phyloP scores from a whole-genome alignment of 2,888 invertebrate species.

The Eupithecia exiguata region DNA sequence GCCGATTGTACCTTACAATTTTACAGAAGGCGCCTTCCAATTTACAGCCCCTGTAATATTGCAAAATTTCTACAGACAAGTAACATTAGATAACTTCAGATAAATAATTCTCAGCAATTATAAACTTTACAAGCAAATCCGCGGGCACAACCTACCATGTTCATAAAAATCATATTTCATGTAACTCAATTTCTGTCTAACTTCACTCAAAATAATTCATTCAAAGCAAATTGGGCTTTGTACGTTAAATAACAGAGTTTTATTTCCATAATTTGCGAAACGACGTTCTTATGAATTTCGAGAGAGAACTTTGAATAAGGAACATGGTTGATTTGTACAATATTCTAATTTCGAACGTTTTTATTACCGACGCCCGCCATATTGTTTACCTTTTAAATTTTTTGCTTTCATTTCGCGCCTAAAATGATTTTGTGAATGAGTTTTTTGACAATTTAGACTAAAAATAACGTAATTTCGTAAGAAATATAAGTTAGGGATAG shows the following conservation, averaged over 20 bases:
- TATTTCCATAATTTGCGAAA: conserved; percentile 19
- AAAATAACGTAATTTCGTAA: background rate
- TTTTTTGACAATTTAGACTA: background rate
- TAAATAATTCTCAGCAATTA: background rate
- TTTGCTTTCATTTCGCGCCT: background rate
- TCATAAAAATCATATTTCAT: conserved; percentile 22
- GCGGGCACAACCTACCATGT: background rate
- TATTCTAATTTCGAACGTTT: conserved; percentile 5
- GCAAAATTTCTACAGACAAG: too few species aligned
- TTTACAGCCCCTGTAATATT: too few species aligned
- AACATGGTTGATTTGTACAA: conserved; percentile 14
- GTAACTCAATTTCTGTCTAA: conserved; percentile 23
- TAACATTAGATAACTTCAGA: too few species aligned
- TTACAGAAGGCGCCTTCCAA: too few species aligned
- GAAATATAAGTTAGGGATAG: background rate
- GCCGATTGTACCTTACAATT: background rate
- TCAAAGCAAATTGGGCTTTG: conserved; percentile 26
- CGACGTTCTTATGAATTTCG: background rate
- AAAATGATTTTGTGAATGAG: background rate
- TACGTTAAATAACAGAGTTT: conserved; percentile 10
- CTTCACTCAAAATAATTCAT: conserved; percentile 16
- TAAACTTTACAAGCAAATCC: background rate
- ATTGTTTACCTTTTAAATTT: background rate
- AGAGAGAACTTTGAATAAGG: conserved; percentile 17
- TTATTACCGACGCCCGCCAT: background rate